Conservation (phyloP, 2,797 vertebrate genomes). For the Nyctalus aviator region DNA sequence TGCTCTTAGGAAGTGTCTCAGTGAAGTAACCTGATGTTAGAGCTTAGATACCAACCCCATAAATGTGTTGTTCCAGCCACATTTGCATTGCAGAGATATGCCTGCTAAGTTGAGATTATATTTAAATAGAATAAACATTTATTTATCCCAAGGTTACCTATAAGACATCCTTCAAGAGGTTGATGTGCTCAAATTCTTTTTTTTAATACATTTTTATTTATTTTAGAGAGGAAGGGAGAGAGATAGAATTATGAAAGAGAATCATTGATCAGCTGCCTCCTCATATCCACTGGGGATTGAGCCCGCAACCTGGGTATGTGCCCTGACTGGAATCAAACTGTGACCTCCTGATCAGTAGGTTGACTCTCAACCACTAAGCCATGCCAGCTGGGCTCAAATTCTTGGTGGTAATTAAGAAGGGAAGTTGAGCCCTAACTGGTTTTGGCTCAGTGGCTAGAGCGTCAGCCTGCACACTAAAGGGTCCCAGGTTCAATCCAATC, state of each 20-base stretch:
- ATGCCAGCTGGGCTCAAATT: not conserved
- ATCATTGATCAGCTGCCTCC: too few relatives aligned
- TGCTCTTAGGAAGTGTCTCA: not conserved
- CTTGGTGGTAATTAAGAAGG: not conserved
- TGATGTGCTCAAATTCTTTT: not conserved
- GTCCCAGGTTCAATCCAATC: too few relatives aligned
- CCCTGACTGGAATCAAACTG: too few relatives aligned
- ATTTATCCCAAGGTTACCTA: not conserved
- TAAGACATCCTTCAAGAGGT: not conserved
- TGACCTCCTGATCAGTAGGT: too few relatives aligned
- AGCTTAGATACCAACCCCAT: not conserved
- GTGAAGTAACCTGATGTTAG: not conserved
- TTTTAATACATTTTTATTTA: too few relatives aligned
- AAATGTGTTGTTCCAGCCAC: not conserved
- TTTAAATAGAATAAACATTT: slow-evolving; percentile 28
- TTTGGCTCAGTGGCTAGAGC: too few relatives aligned
- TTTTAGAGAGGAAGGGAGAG: too few relatives aligned
- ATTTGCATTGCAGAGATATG: not conserved
- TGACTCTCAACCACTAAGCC: too few relatives aligned
- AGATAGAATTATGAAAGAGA: too few relatives aligned
- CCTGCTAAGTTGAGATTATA: not conserved
- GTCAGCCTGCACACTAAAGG: too few relatives aligned
- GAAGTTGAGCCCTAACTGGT: not conserved
- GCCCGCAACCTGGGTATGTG: too few relatives aligned
- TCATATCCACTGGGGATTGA: too few relatives aligned